Evolutionary conservation across 2,797 vertebrate genomes (phyloP), one percentile per base, ranked within the genome.

Genomic region (Dicrostonyx torquatus): DNA sequence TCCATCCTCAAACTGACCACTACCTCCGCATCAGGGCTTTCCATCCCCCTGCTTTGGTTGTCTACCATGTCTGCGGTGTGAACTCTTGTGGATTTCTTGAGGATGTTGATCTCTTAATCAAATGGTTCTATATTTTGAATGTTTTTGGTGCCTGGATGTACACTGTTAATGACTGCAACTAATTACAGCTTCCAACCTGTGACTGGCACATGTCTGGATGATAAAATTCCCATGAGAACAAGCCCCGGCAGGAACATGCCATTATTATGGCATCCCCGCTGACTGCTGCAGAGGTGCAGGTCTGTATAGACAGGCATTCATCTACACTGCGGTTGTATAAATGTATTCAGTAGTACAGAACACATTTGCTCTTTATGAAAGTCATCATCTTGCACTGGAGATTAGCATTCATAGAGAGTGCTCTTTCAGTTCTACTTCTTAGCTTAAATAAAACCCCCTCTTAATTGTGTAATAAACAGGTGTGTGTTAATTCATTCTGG

Each of bases 381-480:
- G 37, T 92, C 62, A 89, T 87, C 10, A 66, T 83, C 2, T 82
- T 78, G 45, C 34, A 45, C 31, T 94, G 68, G 55, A 94, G 93
- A 89, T 86, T 75, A 86, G 70, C 37, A 89, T 93, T 80, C 31
- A 90, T 8, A 86, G 94, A 93, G 48, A 93, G 34, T 93, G 12
- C 50, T 80, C 53, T 90, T 79, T 48, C 82, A 31, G 43, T 87
- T 68, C 14, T 20, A 55, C 66, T 60, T 89, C 50, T 43, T 82
- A 89, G 55, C 14, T 87, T 93, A 62, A 87, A 77, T 91, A 82
- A 96, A 95, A 79, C 55, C 22, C 68, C 86, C 37, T 94, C 53
- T 89, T 89, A 68, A 78, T 93, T 94, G 75, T 82, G 24, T 11
- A 34, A 40, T 88, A 48, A 82, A 11, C 15, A 64, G 79, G n/a